A percentile compares a stretch with the other conserved stretches of the same genome.
These are phyloP conservation scores for Solenopsis invicta DNA, from an alignment of 1,140 invertebrate genomes.

Conservation along the genomic window DNA sequence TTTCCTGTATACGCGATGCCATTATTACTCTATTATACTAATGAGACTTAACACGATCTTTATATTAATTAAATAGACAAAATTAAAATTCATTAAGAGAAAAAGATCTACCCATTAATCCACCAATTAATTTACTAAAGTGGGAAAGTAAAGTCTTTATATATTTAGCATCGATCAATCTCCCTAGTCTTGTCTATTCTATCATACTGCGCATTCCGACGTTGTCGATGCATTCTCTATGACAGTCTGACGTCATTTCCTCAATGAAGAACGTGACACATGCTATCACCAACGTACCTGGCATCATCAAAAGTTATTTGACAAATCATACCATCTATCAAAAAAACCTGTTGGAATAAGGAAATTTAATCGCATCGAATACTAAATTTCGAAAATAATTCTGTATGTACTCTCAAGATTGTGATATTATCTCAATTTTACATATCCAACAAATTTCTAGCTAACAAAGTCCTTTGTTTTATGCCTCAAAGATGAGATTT, in stretches of 20 bases:
- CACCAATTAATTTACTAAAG: neutral
- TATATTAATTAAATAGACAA: neutral
- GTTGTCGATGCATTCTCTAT: slow-evolving; percentile 61
- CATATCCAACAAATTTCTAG: neutral
- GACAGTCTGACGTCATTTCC: slow-evolving; percentile 82
- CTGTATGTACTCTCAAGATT: neutral
- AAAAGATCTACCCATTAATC: neutral
- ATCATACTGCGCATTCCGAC: slow-evolving; percentile 67
- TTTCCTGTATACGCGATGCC: neutral
- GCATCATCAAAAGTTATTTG: slow-evolving; percentile 55
- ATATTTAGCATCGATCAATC: neutral
- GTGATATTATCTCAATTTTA: neutral
- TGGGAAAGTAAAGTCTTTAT: neutral
- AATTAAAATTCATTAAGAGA: slow-evolving; percentile 3
- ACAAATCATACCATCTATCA: slow-evolving; percentile 28
- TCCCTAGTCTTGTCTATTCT: slow-evolving; percentile 20
- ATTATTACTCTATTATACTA: neutral
- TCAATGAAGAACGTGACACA: slow-evolving; percentile 81
- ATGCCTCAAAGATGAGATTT: neutral
- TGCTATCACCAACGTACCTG: slow-evolving; percentile 78
- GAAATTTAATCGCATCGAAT: neutral
- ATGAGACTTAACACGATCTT: neutral
- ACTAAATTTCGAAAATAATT: neutral
- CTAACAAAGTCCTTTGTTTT: neutral
- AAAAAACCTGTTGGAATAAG: neutral